Conservation (phyloP, 1,140 invertebrate genomes). For the Nomia melanderi region DNA sequence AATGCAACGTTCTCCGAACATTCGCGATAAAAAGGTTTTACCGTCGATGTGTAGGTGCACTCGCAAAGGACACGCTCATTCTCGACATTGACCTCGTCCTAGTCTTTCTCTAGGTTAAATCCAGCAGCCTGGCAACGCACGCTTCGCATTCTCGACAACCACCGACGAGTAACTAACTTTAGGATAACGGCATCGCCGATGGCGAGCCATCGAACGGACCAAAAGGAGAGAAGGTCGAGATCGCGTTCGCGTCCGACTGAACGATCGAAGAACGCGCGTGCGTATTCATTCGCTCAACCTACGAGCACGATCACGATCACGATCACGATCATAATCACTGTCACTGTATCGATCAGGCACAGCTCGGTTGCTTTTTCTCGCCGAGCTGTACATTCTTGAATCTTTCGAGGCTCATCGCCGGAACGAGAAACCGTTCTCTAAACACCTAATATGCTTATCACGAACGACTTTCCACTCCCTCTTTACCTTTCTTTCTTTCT, state of each 20-base stretch:
- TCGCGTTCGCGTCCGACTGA: background rate
- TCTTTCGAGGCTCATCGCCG: conserved; percentile 1
- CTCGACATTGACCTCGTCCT: too few relatives aligned
- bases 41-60: too few relatives aligned
- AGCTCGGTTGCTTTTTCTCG: too few relatives aligned
- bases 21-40: too few relatives aligned
- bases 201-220: conserved; percentile 26
- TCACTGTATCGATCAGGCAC: too few relatives aligned
- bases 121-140: too few relatives aligned
- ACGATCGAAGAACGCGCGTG: conserved; percentile 15
- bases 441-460: background rate
- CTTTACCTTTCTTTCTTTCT: background rate
- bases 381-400: background rate
- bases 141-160: background rate
- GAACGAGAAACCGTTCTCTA: conserved; percentile 6
- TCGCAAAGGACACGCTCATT: too few relatives aligned
- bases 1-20: too few relatives aligned
- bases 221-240: conserved; percentile 24
- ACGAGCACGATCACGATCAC: background rate
- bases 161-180: background rate
- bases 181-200: conserved; percentile 21
- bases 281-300: background rate
- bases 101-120: too few relatives aligned
- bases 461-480: background rate
- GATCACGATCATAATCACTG: too few relatives aligned